Base-by-base conservation (phyloP, 2,797 vertebrate species). In the Neostethus bicornis region DNA sequence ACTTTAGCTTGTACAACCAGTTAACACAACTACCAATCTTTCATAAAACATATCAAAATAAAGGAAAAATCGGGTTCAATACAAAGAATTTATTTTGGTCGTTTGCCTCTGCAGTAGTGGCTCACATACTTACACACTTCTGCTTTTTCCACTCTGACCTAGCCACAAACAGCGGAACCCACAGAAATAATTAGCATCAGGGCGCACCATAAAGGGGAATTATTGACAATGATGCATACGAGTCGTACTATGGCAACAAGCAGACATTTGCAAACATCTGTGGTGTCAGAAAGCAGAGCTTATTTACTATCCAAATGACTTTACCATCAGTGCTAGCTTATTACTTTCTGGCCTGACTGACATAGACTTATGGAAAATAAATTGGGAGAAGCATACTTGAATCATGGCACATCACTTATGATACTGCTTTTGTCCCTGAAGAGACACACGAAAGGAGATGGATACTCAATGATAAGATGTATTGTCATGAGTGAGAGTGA, bases 281-380 rank as follows among this genome's bases (percentile, higher is more conserved):
- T 14, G 70, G 75, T 70, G 63, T 68, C 51, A 70, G 73, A 62
- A 49, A 38, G 11, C 45, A 73, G 65, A 54, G 62, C 51, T 58
- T 78, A 76, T 87, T 89, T 87, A 75, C 66, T 84, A 84, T 73
- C 65, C 65, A 79, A 82, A 84, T 72, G 79, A 79, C 72, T 84
- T 79, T 62, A 77, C 60, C 77, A 60, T 77, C 29, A 17, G 59
- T 0, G 6, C 42, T 7, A 66, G 41, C 41, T 75, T 77, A 76
- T 81, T 84, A 66, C 75, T 67, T 70, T 51, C 37, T 53, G 75
- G 68, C 21, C 59, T 66, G 77, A 85, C 59, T 73, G 78, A 79
- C 77, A 66, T 16, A 28, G 59, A 63, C 50, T 62, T 65, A 61
- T 62, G 73, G 73, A 75, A 76, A 75, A 61, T 73, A 77, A 85